These are phyloP conservation scores for Neodon shergylaensis DNA, from an alignment of 2,113 vertebrate species.

Conservation along the genomic window DNA sequence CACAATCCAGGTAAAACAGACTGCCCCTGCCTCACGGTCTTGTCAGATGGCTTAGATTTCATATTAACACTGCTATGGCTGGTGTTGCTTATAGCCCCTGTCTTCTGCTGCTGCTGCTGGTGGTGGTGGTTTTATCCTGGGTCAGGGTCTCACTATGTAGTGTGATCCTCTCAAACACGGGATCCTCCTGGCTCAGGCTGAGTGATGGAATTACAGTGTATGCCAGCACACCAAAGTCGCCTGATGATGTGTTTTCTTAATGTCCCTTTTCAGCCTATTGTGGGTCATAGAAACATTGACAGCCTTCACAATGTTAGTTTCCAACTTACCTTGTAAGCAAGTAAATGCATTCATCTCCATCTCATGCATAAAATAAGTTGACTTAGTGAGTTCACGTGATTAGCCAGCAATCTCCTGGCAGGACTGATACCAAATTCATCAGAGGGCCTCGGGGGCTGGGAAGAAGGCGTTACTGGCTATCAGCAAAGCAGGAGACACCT, in stretches of 20 bases:
- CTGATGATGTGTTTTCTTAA: neutral
- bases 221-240: neutral
- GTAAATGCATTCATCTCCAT: neutral
- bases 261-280: neutral
- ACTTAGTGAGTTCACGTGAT: neutral
- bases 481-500: rapidly evolving
- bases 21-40: neutral
- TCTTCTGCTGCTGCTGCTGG: too few species aligned
- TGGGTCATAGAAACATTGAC: neutral
- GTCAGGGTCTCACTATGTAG: neutral
- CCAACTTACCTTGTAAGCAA: neutral
- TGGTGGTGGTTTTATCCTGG: too few species aligned
- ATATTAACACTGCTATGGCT: rapidly evolving
- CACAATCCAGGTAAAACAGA: constrained; percentile 85
- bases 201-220: neutral
- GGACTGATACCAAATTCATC: neutral
- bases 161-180: neutral
- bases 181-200: neutral
- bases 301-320: neutral
- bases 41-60: neutral
- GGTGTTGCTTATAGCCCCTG: neutral
- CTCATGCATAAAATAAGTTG: neutral
- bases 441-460: rapidly evolving
- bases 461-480: neutral
- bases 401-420: neutral